phyloP scores from a whole-genome alignment of 1,140 invertebrate species.

The Lysiphlebus fabarum region DNA sequence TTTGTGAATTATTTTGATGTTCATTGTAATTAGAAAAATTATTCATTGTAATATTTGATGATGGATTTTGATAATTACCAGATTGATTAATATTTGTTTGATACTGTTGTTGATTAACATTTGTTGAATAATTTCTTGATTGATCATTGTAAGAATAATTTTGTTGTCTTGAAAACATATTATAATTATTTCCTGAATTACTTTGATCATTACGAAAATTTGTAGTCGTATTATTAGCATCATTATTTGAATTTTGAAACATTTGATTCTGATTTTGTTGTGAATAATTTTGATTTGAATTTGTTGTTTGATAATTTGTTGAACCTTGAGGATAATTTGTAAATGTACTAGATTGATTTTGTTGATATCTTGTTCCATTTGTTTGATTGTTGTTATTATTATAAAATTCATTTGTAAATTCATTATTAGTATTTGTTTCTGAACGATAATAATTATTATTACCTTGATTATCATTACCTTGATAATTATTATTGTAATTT shows the following conservation, averaged over 20 bases:
- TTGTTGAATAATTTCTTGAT: slow-evolving; percentile 34
- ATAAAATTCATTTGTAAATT: slow-evolving; percentile 46
- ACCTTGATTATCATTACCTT: slow-evolving; percentile 34
- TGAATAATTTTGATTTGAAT: not conserved
- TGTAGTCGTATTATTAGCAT: too few relatives aligned
- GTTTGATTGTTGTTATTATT: slow-evolving; percentile 45
- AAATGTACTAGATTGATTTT: slow-evolving; percentile 40
- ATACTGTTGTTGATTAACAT: slow-evolving; percentile 39
- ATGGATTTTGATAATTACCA: slow-evolving; percentile 33
- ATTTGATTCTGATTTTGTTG: not conserved
- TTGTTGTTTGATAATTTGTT: slow-evolving; percentile 28
- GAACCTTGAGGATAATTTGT: slow-evolving; percentile 39
- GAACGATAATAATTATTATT: slow-evolving; percentile 23
- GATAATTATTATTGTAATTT: slow-evolving; percentile 44
- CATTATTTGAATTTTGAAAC: too few relatives aligned
- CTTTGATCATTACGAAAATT: too few relatives aligned
- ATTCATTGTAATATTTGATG: slow-evolving; percentile 34
- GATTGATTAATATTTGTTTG: slow-evolving; percentile 30
- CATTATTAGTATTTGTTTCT: slow-evolving; percentile 38
- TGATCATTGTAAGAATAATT: too few relatives aligned
- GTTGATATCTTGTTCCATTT: slow-evolving; percentile 28
- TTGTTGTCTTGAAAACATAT: too few relatives aligned
- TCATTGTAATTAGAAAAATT: slow-evolving; percentile 41
- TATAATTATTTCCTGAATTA: too few relatives aligned
- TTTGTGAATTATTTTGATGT: slow-evolving; percentile 36